Conservation (phyloP, 2,888 invertebrate genomes). For the Boloria euphrosyne region DNA sequence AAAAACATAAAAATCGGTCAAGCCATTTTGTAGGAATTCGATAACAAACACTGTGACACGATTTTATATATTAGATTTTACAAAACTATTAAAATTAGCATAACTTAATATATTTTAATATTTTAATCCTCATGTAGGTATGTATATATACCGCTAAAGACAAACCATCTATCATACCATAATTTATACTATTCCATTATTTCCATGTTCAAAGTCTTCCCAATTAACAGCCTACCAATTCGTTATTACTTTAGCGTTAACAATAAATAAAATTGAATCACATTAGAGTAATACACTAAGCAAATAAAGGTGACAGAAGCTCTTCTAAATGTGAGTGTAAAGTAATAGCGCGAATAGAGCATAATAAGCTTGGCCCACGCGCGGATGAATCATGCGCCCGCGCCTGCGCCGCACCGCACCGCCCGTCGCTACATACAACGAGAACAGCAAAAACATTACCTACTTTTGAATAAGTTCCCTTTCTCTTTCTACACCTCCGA, state of each 20-base stretch:
- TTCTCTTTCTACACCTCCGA: constrained; percentile 80
- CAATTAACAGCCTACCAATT: no score
- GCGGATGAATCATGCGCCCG: constrained; percentile 73
- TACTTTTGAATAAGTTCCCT: constrained; percentile 81
- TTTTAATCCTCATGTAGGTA: no score
- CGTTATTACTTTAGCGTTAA: neutral
- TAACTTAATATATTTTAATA: no score
- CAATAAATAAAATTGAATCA: neutral
- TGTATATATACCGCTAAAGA: no score
- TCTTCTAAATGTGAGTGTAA: constrained; percentile 55
- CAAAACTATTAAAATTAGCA: no score
- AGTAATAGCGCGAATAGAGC: constrained; percentile 68
- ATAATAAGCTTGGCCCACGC: constrained; percentile 79
- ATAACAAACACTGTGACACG: no score
- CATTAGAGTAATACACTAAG: constrained; percentile 5
- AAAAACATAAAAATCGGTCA: no score
- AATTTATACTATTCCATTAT: no score
- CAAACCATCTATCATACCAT: no score
- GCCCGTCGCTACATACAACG: constrained; percentile 60
- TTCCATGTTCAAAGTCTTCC: no score
- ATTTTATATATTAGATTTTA: no score
- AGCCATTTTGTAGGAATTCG: no score
- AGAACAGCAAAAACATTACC: constrained; percentile 80
- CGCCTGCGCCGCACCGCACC: constrained; percentile 42
- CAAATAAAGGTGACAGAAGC: constrained; percentile 35